These are phyloP conservation scores for Onchidella celtica DNA, from an alignment of 2,888 invertebrate species.

Conservation along the genomic window DNA sequence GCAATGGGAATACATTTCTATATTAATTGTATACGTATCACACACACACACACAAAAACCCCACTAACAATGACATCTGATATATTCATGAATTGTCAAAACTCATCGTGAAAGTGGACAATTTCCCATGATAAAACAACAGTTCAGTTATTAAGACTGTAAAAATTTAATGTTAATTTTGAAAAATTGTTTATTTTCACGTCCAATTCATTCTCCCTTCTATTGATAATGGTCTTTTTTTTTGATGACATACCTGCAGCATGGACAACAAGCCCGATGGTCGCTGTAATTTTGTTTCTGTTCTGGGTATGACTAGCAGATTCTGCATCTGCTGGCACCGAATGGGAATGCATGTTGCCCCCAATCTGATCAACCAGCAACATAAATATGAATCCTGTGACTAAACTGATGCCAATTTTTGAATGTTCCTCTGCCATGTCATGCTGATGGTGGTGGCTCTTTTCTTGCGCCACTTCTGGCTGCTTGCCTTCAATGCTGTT, in stretches of 20 bases:
- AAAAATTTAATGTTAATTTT: no score
- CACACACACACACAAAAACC: neutral
- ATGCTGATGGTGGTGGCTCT: constrained; percentile 54
- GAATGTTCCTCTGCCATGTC: constrained; percentile 85
- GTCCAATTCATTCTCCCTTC: no score
- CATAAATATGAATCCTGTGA: constrained; percentile 98
- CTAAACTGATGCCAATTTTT: constrained; percentile 94
- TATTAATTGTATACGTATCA: no score
- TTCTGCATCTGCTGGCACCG: constrained; percentile 77
- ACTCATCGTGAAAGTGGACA: no score
- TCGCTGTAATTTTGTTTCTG: constrained; percentile 89
- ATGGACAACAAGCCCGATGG: constrained; percentile 97
- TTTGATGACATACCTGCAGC: constrained; percentile 92
- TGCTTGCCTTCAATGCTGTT: neutral
- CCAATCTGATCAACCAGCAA: constrained; percentile 93
- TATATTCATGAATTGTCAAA: no score
- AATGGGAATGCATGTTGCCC: constrained; percentile 68
- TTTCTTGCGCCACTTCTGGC: neutral
- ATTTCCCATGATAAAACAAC: no score
- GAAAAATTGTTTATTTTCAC: no score
- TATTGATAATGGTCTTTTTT: no score
- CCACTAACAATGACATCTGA: no score
- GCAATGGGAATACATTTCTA: no score
- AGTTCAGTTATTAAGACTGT: no score
- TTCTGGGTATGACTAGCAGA: constrained; percentile 69